Evolutionary conservation across 1,140 invertebrate genomes (phyloP).

Genomic region (Anastatus disparis): DNA sequence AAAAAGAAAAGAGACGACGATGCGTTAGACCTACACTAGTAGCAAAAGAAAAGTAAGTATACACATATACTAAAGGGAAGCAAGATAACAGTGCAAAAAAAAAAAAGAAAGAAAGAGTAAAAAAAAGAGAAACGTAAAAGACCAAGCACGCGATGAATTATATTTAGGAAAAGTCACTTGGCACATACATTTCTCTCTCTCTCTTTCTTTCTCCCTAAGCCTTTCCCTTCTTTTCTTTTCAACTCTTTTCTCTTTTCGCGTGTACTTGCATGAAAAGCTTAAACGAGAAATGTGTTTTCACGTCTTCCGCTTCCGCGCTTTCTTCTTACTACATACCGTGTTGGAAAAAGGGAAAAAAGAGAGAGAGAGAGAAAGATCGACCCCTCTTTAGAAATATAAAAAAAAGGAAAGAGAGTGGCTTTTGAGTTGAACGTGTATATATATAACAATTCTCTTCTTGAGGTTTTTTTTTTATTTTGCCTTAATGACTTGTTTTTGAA

Average conservation of each 20-base stretch:
- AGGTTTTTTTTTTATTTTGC: no score
- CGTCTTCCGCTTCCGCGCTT: neutral
- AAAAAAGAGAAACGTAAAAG: conserved; percentile 23
- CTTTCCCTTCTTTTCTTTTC: neutral
- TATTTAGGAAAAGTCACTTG: conserved; percentile 32
- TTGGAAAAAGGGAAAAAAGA: no score
- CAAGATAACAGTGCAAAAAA: no score
- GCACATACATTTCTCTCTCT: neutral
- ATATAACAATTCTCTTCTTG: no score
- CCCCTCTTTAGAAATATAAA: no score
- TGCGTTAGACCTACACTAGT: conserved; percentile 24
- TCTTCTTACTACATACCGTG: no score
- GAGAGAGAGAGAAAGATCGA: no score
- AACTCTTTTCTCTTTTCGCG: neutral
- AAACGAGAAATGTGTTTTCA: neutral
- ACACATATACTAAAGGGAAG: no score
- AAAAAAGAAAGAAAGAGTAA: conserved; percentile 2
- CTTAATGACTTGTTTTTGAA: no score
- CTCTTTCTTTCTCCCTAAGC: neutral
- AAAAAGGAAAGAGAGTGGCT: no score
- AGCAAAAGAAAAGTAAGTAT: neutral
- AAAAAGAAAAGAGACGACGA: neutral
- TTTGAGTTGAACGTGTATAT: no score
- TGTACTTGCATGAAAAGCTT: neutral
- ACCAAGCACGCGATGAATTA: conserved; percentile 32